These are phyloP conservation scores for Drosophila aldrichi DNA, from an alignment of 2,888 invertebrate genomes.

Conservation along the genomic window DNA sequence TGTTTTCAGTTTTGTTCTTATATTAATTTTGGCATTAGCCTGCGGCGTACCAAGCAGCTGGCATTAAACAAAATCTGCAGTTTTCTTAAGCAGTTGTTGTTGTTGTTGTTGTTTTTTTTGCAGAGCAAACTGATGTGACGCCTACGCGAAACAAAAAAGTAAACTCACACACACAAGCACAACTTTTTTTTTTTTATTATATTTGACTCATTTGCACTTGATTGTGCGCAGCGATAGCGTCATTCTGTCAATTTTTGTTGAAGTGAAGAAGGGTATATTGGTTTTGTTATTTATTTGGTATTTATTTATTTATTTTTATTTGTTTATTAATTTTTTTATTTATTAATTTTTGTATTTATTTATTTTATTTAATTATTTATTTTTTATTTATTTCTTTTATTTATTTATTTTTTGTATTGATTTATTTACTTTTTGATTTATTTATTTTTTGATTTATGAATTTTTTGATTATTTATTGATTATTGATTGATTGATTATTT, in stretches of 20 bases:
- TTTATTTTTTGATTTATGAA: too few species aligned
- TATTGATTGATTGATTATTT: too few species aligned
- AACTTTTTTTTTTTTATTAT: slow-evolving; percentile 2
- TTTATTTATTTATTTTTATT: too few species aligned
- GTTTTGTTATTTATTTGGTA: not conserved
- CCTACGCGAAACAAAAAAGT: slow-evolving; percentile 4
- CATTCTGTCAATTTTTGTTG: slow-evolving; percentile 44
- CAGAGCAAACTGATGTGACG: not conserved
- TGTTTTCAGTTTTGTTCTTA: slow-evolving; percentile 11
- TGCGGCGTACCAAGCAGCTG: not conserved
- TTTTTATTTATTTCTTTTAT: too few species aligned
- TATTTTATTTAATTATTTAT: too few species aligned
- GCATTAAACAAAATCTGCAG: not conserved
- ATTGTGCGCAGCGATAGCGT: slow-evolving; percentile 51
- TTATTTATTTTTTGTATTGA: too few species aligned
- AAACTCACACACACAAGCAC: not conserved
- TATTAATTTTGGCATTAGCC: slow-evolving; percentile 19
- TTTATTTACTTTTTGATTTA: too few species aligned
- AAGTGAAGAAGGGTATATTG: not conserved
- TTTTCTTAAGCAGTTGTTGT: not conserved
- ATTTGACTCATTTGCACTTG: slow-evolving; percentile 56
- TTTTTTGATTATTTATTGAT: too few species aligned
- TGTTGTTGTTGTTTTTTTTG: not conserved
- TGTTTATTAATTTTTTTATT: too few species aligned
- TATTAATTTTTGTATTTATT: too few species aligned